Conservation (phyloP, 2,113 vertebrate species). For the Pampusana beccarii region DNA sequence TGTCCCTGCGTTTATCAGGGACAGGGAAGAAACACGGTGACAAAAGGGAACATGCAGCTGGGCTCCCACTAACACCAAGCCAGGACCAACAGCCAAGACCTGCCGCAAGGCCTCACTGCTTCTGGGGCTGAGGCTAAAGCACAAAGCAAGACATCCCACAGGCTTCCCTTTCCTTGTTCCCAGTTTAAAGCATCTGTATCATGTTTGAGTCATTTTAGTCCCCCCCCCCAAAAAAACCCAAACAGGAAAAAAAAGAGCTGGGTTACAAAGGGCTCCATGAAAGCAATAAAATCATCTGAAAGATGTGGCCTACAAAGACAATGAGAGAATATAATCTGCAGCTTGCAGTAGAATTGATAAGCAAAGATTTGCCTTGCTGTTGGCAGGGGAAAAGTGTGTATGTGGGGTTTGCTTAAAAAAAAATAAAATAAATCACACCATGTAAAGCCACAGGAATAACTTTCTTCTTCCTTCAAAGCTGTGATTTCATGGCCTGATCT, state of each 20-base stretch:
- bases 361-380: background rate
- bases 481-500: background rate
- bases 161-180: background rate
- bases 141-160: background rate
- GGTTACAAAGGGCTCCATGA: conserved; percentile 46
- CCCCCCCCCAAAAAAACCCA: no score
- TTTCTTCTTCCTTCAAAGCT: conserved; percentile 12
- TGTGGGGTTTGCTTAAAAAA: background rate
- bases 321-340: conserved; percentile 25
- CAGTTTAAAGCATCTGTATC: background rate
- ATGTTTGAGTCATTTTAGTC: background rate
- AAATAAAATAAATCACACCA: background rate
- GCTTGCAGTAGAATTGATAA: conserved; percentile 24
- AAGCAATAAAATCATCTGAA: conserved; percentile 43
- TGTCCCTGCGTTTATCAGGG: background rate
- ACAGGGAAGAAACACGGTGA: background rate
- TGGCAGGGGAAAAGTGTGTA: background rate
- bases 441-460: background rate
- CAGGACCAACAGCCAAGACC: background rate
- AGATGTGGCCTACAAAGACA: conserved; percentile 40
- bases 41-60: background rate
- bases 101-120: background rate
- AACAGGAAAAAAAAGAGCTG: background rate
- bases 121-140: background rate
- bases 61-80: background rate